Evolutionary conservation across 2,113 vertebrate genomes (phyloP), one percentile per base, ranked within the genome.

Genomic region (Prionailurus viverrinus): DNA sequence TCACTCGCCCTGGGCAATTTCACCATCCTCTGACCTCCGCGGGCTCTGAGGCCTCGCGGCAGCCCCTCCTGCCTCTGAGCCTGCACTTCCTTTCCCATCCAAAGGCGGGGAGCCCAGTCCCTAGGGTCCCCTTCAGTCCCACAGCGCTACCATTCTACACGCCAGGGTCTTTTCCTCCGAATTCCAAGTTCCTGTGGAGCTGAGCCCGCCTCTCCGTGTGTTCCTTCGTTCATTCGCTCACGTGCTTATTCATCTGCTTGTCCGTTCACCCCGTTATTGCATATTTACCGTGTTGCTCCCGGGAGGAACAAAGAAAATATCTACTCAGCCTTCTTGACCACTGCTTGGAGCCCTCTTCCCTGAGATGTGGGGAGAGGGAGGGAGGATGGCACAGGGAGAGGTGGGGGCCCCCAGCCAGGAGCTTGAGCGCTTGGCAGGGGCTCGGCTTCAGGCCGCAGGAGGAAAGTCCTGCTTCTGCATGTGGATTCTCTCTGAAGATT

Each of bases 41-140:
- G 36, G 23, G 83, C 95, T 48, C 53, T 0, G 0, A 61, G n/a
- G 21, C 33, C 18, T 1, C 39, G 25, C 5, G 0, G 36, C 11
- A 36, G 45, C 36, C 61, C 58, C 63, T 58, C 63, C 36, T 3
- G 27, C 36, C 81, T 74, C 74, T 4, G 15, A 58, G 45, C 33
- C 76, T 12, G 14, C 0, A 0, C 53, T 25, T 41, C 27, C 39
- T 61, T 93, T 78, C 73, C 58, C 61, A 45, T 71, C 84, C 89
- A 63, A 73, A 58, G 7, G 71, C 12, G 21, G 41, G 18, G 14
- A 74, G 18, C 21, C 33, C 5, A 0, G 27, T 12, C 69, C 51
- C 31, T 9, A 81, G 53, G 53, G 73, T 5, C 6, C 73, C 81
- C 33, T n/a, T 69, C 73, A 69, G 84, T 16, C 68, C 78, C 82